phyloP scores from a whole-genome alignment of 2,113 vertebrate genomes.

The Pituophis catenifer region DNA sequence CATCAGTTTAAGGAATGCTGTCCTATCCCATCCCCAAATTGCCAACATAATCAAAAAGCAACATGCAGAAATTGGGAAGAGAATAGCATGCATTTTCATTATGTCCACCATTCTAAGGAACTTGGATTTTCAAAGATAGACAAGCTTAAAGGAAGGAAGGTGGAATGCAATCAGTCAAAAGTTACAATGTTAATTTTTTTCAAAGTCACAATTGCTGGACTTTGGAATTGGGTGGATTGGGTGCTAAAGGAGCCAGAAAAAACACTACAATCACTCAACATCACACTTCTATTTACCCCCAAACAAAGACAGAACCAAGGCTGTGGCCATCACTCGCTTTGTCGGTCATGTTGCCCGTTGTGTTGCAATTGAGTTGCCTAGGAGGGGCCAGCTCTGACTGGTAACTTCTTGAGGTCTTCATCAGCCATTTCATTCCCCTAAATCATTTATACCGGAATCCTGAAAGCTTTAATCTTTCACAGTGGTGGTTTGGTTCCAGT shows the following conservation, averaged over 20 bases:
- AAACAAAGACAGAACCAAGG: conserved; percentile 81
- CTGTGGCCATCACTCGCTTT: conserved; percentile 79
- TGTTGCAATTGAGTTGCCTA: conserved; percentile 73
- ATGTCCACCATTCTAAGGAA: conserved; percentile 71
- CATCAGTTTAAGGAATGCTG: background rate
- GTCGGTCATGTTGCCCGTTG: conserved; percentile 75
- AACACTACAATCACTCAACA: conserved; percentile 87
- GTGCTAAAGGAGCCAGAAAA: conserved; percentile 73
- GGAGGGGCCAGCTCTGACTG: conserved; percentile 75
- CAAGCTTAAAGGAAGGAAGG: conserved; percentile 3
- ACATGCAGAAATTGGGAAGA: conserved; percentile 80
- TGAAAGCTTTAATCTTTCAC: conserved; percentile 72
- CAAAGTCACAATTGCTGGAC: conserved; percentile 61
- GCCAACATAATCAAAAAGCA: conserved; percentile 66
- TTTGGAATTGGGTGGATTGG: conserved; percentile 77
- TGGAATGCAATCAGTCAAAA: conserved; percentile 70
- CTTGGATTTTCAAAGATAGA: conserved; percentile 60
- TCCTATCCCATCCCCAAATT: conserved; percentile 53
- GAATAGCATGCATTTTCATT: conserved; percentile 74
- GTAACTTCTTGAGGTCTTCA: conserved; percentile 80
- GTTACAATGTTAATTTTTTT: conserved; percentile 68
- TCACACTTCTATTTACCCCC: conserved; percentile 90
- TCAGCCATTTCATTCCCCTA: conserved; percentile 76
- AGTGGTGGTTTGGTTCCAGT: conserved; percentile 72
- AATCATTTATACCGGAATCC: conserved; percentile 78